These are phyloP conservation scores for Ceuthmochares aereus DNA, from an alignment of 2,113 vertebrate genomes.

Conservation along the genomic window DNA sequence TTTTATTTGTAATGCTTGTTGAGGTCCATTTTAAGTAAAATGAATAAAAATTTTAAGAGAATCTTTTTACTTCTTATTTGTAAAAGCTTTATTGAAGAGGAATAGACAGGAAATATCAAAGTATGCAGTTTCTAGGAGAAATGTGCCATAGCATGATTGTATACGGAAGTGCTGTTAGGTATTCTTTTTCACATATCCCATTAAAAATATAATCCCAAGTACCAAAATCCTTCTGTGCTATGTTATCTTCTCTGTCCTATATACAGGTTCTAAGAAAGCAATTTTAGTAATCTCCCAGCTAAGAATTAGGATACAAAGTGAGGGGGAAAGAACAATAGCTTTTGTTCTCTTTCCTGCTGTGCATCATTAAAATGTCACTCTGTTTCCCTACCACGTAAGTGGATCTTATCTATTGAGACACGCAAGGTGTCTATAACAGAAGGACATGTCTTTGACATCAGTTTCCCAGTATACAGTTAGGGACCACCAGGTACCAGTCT, in stretches of 20 bases:
- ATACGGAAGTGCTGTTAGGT: not conserved
- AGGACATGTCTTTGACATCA: not conserved
- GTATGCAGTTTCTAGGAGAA: not conserved
- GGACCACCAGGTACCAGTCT: not conserved
- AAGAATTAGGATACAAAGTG: not conserved
- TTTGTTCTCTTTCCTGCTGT: not conserved
- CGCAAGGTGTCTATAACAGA: not conserved
- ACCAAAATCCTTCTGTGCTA: not conserved
- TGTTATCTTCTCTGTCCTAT: not conserved
- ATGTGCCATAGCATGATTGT: accelerated
- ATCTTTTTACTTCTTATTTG: not conserved
- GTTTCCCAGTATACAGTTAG: not conserved
- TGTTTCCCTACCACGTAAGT: not conserved
- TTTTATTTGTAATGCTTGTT: not conserved
- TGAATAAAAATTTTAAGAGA: not conserved
- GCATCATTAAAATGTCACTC: not conserved
- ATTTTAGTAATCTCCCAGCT: not conserved
- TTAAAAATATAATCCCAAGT: not conserved
- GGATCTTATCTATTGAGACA: not conserved
- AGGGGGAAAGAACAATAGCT: not conserved
- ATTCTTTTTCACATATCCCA: not conserved
- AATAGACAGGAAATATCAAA: not conserved
- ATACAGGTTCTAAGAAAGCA: not conserved
- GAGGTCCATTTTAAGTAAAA: not conserved
- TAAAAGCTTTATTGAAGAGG: not conserved